Evolutionary conservation across 1,140 invertebrate species (phyloP), one percentile per base, ranked within the genome.

Genomic region (Drosophila littoralis): DNA sequence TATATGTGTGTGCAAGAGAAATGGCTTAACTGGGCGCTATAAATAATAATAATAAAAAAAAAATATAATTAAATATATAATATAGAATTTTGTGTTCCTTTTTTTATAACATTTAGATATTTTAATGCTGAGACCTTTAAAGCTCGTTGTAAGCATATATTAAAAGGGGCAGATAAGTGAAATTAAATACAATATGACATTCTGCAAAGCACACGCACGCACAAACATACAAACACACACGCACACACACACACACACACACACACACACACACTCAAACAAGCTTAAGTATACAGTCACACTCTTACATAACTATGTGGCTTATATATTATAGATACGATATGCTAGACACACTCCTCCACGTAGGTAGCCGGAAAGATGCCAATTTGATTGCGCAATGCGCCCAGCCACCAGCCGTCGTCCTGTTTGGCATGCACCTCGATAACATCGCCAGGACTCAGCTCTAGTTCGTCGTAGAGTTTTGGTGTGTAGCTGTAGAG

Each of bases 361-460:
- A 98, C 97, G 85, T 98, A 98, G 5, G 97, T 98, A 1, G 97
- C 97, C 1, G 98, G 98, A 85, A 98, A 98, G 74, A 98, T 98
- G 32, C 98, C 98, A 55, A 97, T 95, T 59, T 94, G 94, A 33
- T 97, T 97, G 67, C 96, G 95, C 48, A 97, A 94, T 78, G 98
- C 97, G 8, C 97, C 97, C 55, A 97, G 95, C 97, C 98, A 98
- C 97, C 97, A 98, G 6, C 97, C 97, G 90, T 98, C 97, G n/a
- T 96, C 95, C 90, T 98, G 97, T 89, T 98, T 98, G 80, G 97
- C 96, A 92, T 97, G 97, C 32, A 98, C 96, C 67, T 96, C 96
- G 76, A 98, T 97, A 9, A 97, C 93, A 91, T 98, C 97, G 75
- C 97, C 97, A 83, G 96, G 95, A 86, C 94, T 94, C 50, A 98